Percentiles rank a stretch among this genome's conserved stretches.
Evolutionary conservation across 2,113 vertebrate species (phyloP).

Genomic region (Ceuthmochares aereus): DNA sequence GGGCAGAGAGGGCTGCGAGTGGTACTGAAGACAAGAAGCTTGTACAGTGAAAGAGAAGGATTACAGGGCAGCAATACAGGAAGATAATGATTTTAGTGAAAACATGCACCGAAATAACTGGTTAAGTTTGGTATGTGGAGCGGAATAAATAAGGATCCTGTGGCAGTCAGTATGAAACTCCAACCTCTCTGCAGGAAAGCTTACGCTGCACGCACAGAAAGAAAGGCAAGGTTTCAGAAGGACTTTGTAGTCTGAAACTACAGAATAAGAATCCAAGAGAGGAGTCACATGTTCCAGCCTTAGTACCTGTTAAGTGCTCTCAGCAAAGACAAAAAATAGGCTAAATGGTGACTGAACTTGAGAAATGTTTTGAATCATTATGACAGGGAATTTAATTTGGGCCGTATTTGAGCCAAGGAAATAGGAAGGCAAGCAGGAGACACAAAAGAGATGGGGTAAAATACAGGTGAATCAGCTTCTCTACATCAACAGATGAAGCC

Average conservation of each 20-base stretch:
- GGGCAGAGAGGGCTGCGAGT: neutral
- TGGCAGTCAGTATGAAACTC: neutral
- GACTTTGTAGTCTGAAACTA: neutral
- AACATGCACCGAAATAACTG: neutral
- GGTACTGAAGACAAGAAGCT: neutral
- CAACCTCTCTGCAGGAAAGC: neutral
- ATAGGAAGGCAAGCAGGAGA: neutral
- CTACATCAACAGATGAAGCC: neutral
- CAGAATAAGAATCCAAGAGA: accelerated
- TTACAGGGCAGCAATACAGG: neutral
- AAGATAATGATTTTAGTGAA: neutral
- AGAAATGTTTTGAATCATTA: neutral
- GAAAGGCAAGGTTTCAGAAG: neutral
- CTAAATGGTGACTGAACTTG: neutral
- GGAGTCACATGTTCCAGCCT: neutral
- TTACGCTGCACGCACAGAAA: neutral
- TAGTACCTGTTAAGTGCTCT: neutral
- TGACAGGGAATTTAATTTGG: neutral
- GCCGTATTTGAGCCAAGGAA: neutral
- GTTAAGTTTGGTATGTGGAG: neutral
- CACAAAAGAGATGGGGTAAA: neutral
- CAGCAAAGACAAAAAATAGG: neutral
- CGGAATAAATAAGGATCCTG: neutral
- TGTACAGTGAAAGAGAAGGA: neutral
- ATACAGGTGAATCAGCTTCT: neutral